Percentiles rank a stretch among this genome's conserved stretches.
Conservation (phyloP, 2,888 invertebrate species). For the Torymus tubicola region DNA sequence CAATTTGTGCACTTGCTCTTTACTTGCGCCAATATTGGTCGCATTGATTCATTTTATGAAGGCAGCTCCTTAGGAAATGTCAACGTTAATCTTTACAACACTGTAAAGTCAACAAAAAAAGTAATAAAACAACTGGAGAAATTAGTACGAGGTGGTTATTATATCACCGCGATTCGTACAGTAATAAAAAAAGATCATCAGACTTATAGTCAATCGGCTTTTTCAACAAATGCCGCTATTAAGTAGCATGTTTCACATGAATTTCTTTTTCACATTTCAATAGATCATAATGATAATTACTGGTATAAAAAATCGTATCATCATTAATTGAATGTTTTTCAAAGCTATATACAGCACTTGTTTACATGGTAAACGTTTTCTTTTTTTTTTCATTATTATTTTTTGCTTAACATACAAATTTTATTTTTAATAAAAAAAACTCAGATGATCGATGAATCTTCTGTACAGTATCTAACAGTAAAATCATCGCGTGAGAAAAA, state of each 20-base stretch:
- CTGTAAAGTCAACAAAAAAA: slow-evolving; percentile 40
- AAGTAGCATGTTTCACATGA: slow-evolving; percentile 48
- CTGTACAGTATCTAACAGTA: slow-evolving; percentile 17
- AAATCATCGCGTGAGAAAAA: slow-evolving; percentile 52
- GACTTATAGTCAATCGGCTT: slow-evolving; percentile 30
- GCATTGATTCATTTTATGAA: slow-evolving; percentile 26
- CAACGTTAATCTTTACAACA: slow-evolving; percentile 45
- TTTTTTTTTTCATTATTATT: slow-evolving; percentile 36
- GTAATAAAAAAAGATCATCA: slow-evolving; percentile 45
- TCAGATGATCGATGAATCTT: slow-evolving; percentile 24
- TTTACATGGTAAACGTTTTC: slow-evolving; percentile 67
- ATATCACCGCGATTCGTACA: slow-evolving; percentile 31
- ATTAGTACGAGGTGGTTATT: slow-evolving; percentile 17
- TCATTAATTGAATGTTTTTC: slow-evolving; percentile 49
- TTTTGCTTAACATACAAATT: slow-evolving; percentile 36
- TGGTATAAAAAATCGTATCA: slow-evolving; percentile 58
- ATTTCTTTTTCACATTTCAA: slow-evolving; percentile 14
- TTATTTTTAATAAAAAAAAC: slow-evolving; percentile 31
- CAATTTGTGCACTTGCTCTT: slow-evolving; percentile 50
- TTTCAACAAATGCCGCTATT: slow-evolving; percentile 46
- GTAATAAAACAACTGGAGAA: slow-evolving; percentile 46
- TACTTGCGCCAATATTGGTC: slow-evolving; percentile 22
- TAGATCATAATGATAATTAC: slow-evolving; percentile 54
- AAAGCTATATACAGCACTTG: slow-evolving; percentile 59
- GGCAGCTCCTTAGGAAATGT: slow-evolving; percentile 51